These are phyloP conservation scores for Perca fluviatilis DNA, from an alignment of 2,113 vertebrate species.

Conservation along the genomic window DNA sequence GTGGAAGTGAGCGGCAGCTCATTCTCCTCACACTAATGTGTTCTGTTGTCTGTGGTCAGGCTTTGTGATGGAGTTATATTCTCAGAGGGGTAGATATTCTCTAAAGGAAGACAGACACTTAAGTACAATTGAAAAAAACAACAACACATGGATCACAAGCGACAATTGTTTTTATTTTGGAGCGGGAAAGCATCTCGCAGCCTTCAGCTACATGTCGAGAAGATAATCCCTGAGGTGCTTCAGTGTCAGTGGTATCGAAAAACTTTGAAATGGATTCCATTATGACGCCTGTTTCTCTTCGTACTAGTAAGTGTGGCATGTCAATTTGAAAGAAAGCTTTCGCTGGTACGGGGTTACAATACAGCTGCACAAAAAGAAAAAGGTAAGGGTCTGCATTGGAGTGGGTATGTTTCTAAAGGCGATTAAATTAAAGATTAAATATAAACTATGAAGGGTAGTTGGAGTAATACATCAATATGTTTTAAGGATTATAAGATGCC, in stretches of 20 bases:
- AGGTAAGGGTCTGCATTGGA: neutral
- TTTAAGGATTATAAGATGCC: neutral
- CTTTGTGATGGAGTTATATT: conserved; percentile 39
- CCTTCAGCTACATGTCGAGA: neutral
- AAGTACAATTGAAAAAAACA: conserved; percentile 5
- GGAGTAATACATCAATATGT: neutral
- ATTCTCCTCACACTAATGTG: conserved; percentile 30
- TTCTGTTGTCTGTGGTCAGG: conserved; percentile 42
- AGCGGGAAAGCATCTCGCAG: conserved; percentile 4
- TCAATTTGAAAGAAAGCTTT: neutral
- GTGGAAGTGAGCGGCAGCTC: conserved; percentile 18
- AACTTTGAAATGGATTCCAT: neutral
- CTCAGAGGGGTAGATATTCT: conserved; percentile 14
- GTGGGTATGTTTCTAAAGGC: neutral
- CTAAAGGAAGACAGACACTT: conserved; percentile 34
- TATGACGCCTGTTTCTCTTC: neutral
- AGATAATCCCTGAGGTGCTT: neutral
- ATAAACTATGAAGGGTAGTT: neutral
- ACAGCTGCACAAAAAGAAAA: neutral
- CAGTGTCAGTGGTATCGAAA: neutral
- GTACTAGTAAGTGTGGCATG: neutral
- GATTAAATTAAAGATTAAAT: neutral
- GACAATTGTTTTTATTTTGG: conserved; percentile 30
- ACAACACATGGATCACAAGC: neutral
- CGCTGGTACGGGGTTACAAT: neutral